phyloP scores from a whole-genome alignment of 2,888 invertebrate genomes.

The Clitarchus hookeri region DNA sequence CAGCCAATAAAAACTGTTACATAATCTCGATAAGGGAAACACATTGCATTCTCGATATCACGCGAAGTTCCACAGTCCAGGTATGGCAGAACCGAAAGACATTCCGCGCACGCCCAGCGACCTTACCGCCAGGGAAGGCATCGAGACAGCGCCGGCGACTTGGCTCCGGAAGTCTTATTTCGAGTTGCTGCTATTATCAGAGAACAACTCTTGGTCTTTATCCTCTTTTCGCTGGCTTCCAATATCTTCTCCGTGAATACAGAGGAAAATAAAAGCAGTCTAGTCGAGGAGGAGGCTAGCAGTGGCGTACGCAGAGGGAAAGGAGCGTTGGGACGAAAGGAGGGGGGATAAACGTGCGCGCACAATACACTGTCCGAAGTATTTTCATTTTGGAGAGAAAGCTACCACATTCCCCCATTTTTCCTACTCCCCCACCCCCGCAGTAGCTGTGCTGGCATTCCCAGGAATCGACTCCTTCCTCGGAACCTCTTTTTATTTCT shows the following conservation, averaged over 20 bases:
- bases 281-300: neutral
- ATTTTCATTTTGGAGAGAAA: neutral
- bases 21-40: no score
- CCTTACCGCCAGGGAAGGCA: neutral
- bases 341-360: neutral
- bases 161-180: neutral
- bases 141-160: neutral
- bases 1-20: no score
- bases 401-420: neutral
- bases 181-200: neutral
- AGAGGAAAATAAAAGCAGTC: neutral
- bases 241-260: neutral
- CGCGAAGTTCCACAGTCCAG: no score
- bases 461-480: neutral
- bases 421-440: neutral
- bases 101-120: neutral
- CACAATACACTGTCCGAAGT: slow-evolving; percentile 8
- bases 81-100: no score
- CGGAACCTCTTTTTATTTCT: neutral
- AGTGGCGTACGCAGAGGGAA: neutral
- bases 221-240: neutral
- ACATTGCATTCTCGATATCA: no score
- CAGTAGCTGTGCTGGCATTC: neutral
- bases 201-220: slow-evolving; percentile 1
- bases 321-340: neutral